Percentiles rank a stretch among this genome's conserved stretches.
Conservation (phyloP, 2,888 invertebrate genomes). For the Aphodius sticticus region DNA sequence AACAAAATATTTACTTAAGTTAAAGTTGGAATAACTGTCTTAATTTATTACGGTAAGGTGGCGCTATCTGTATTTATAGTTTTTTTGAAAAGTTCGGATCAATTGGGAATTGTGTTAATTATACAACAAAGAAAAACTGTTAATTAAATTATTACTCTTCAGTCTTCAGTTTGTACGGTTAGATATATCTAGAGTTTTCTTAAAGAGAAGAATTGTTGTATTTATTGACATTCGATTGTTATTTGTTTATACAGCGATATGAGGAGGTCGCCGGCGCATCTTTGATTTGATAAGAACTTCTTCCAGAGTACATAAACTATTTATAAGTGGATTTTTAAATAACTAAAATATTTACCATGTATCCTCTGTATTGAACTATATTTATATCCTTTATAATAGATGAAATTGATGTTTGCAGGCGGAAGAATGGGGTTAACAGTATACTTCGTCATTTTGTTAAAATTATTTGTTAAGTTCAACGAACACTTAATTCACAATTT, state of each 20-base stretch:
- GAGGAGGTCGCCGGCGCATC: background rate
- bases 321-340: background rate
- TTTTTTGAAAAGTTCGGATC: too few relatives aligned
- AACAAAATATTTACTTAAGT: too few relatives aligned
- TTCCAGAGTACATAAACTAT: background rate
- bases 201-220: background rate
- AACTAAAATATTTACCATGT: conserved; percentile 48
- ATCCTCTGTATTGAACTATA: conserved; percentile 52
- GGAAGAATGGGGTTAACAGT: conserved; percentile 7
- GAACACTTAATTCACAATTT: background rate
- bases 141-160: too few relatives aligned
- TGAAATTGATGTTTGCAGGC: background rate
- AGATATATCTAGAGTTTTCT: background rate
- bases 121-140: too few relatives aligned
- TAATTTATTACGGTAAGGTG: too few relatives aligned
- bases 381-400: conserved; percentile 53
- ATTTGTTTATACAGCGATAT: background rate
- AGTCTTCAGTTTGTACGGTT: too few relatives aligned
- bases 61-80: too few relatives aligned
- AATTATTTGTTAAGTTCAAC: background rate
- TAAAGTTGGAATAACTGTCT: too few relatives aligned
- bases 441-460: conserved; percentile 6
- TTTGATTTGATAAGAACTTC: background rate
- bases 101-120: too few relatives aligned
- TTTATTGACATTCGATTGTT: conserved; percentile 4